These are phyloP conservation scores for Sprattus sprattus DNA, from an alignment of 2,113 vertebrate genomes.

Conservation along the genomic window DNA sequence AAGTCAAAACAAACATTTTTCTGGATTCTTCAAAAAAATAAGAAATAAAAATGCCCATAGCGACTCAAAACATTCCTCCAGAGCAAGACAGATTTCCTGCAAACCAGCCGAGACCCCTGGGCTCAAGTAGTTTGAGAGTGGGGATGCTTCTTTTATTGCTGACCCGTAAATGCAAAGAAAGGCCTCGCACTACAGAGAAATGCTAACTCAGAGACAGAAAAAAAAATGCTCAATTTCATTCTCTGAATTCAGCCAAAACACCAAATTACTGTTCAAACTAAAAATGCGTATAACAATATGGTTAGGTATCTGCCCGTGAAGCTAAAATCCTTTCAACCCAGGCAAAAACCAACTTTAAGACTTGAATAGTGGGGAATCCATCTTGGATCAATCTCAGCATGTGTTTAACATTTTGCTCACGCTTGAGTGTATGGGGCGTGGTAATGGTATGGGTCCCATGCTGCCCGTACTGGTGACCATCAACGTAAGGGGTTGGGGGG, in stretches of 20 bases:
- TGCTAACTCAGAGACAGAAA: background rate
- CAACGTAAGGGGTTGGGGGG: background rate
- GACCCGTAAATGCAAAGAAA: background rate
- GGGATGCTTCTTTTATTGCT: background rate
- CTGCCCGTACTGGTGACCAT: background rate
- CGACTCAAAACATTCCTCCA: background rate
- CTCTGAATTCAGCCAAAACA: background rate
- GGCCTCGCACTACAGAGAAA: background rate
- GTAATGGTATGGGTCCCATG: background rate
- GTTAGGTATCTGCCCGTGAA: background rate
- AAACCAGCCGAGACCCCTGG: background rate
- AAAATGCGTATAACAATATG: background rate
- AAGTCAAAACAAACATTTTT: conserved; percentile 15
- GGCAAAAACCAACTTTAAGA: background rate
- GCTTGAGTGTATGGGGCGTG: background rate
- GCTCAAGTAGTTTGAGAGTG: background rate
- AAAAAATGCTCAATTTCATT: background rate
- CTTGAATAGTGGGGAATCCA: background rate
- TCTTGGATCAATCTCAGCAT: background rate
- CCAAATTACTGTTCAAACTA: background rate
- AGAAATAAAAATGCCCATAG: background rate
- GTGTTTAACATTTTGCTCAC: background rate
- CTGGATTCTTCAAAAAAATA: background rate
- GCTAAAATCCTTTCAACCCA: background rate
- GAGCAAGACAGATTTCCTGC: background rate